Evolutionary conservation across 2,113 vertebrate species (phyloP).

Genomic region (Sturnira hondurensis): DNA sequence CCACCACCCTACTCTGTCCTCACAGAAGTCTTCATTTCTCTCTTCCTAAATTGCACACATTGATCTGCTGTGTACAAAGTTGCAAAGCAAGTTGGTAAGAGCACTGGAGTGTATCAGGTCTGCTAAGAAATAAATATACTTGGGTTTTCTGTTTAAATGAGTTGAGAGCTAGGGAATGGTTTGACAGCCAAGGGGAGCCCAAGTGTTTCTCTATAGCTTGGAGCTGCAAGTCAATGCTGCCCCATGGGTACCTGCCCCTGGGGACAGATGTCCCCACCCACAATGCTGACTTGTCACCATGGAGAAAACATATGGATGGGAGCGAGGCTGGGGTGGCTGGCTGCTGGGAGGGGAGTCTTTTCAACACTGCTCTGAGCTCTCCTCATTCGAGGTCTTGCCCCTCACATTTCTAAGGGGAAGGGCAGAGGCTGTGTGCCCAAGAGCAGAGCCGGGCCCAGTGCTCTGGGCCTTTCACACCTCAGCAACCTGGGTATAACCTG

Average conservation of each 20-base stretch:
- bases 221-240: not conserved
- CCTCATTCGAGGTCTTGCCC: not conserved
- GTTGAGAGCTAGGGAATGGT: not conserved
- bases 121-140: constrained; percentile 58
- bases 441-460: not conserved
- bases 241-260: not conserved
- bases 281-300: not conserved
- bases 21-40: constrained; percentile 58
- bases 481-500: not conserved
- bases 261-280: not conserved
- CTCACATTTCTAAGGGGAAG: not conserved
- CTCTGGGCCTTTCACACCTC: not conserved
- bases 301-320: not conserved
- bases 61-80: constrained; percentile 62
- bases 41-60: constrained; percentile 55
- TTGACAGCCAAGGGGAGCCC: not conserved
- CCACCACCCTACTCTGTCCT: not conserved
- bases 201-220: not conserved
- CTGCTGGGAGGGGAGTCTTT: not conserved
- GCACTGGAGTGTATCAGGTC: constrained; percentile 53
- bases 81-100: constrained; percentile 57
- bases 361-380: not conserved
- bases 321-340: not conserved
- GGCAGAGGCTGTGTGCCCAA: not conserved
- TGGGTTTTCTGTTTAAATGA: constrained; percentile 56